These are phyloP conservation scores for Odontamblyopus lacepedii DNA, from an alignment of 2,797 vertebrate genomes.

Conservation along the genomic window DNA sequence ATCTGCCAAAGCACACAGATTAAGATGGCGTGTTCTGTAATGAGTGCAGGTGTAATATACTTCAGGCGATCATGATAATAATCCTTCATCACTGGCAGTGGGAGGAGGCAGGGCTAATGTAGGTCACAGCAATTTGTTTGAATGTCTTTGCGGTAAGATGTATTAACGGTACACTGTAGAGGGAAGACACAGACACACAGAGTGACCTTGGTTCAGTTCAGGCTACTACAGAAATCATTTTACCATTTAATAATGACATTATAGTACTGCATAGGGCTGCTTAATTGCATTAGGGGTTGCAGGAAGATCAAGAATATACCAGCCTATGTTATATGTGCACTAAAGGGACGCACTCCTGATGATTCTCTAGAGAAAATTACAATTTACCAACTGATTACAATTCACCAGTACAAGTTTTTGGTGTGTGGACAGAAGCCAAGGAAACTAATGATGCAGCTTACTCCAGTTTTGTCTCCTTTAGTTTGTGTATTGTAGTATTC, in stretches of 20 bases:
- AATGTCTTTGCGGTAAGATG: constrained; percentile 54
- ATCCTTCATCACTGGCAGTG: constrained; percentile 21
- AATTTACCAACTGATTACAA: not conserved
- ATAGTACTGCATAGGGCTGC: not conserved
- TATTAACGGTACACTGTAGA: constrained; percentile 53
- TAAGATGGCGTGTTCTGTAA: constrained; percentile 39
- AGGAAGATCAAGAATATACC: not conserved
- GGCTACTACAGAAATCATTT: not conserved
- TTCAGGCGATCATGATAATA: constrained; percentile 40
- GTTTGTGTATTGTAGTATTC: constrained; percentile 37
- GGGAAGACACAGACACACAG: constrained; percentile 11
- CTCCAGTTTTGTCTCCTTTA: not conserved
- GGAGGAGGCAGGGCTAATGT: constrained; percentile 43
- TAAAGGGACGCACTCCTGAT: not conserved
- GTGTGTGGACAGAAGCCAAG: not conserved
- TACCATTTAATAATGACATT: not conserved
- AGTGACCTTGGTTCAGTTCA: constrained; percentile 10
- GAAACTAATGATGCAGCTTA: not conserved
- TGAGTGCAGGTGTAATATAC: constrained; percentile 48
- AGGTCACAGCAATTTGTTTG: constrained; percentile 56
- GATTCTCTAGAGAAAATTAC: not conserved
- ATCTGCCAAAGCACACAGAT: constrained; percentile 13
- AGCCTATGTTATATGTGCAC: not conserved
- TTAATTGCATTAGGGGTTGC: not conserved
- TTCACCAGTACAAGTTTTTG: not conserved